These are phyloP conservation scores for Sebastolobus altivelis DNA, from an alignment of 2,797 vertebrate genomes.

Conservation along the genomic window DNA sequence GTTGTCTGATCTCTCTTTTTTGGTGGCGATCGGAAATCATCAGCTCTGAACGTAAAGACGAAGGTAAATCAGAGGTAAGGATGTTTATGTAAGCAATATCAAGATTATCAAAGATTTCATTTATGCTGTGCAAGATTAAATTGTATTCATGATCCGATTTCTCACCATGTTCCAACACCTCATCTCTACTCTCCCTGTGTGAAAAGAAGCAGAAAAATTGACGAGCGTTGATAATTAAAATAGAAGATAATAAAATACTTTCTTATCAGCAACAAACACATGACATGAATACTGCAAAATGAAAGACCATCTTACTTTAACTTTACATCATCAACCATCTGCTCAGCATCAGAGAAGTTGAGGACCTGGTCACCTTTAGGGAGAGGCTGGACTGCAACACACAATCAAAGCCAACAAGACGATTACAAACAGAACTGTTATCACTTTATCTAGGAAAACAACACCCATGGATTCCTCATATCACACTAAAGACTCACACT, in stretches of 20 bases:
- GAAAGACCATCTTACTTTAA: conserved; percentile 87
- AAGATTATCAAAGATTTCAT: background rate
- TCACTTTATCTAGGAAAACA: background rate
- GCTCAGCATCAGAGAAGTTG: conserved; percentile 97
- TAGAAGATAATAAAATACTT: background rate
- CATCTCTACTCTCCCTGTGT: conserved; percentile 92
- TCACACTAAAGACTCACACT: background rate
- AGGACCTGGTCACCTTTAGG: conserved; percentile 97
- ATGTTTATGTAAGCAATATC: background rate
- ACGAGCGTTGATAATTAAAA: background rate
- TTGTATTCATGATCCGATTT: conserved; percentile 15
- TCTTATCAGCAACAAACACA: background rate
- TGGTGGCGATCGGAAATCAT: conserved; percentile 95
- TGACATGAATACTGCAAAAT: background rate
- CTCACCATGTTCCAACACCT: conserved; percentile 95
- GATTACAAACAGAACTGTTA: background rate
- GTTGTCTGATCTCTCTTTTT: conserved; percentile 94
- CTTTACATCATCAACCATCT: conserved; percentile 95
- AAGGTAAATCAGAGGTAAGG: background rate
- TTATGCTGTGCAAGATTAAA: background rate
- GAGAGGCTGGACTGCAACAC: conserved; percentile 92
- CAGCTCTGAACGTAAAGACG: conserved; percentile 83
- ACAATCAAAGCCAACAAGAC: conserved; percentile 25
- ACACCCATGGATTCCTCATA: background rate
- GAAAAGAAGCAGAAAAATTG: conserved; percentile 20